A percentile compares a stretch with the other conserved stretches of the same genome.
Conservation (phyloP, 2,113 vertebrate species). For the Puma concolor region DNA sequence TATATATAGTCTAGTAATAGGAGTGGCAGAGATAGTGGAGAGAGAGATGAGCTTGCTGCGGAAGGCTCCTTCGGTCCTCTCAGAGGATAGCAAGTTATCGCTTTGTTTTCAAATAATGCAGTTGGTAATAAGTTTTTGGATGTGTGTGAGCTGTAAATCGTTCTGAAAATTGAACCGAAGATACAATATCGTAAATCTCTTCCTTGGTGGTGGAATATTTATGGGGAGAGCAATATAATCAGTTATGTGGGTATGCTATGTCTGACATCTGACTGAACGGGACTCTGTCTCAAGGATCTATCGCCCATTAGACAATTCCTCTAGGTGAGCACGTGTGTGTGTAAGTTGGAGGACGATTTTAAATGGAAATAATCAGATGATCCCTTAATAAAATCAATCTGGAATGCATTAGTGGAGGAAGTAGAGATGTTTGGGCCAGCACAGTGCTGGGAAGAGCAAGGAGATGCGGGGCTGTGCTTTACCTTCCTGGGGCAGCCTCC, state of each 20-base stretch:
- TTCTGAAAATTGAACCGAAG: conserved; percentile 81
- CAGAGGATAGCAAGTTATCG: conserved; percentile 61
- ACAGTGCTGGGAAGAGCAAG: neutral
- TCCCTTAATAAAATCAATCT: neutral
- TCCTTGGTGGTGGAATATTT: conserved; percentile 76
- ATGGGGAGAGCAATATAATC: conserved; percentile 69
- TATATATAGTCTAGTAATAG: conserved; percentile 29
- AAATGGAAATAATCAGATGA: neutral
- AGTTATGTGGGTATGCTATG: conserved; percentile 60
- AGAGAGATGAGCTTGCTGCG: neutral
- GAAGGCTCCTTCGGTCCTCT: conserved; percentile 28
- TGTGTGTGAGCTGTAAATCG: conserved; percentile 79
- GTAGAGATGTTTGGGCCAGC: neutral
- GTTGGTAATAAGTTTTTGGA: conserved; percentile 78
- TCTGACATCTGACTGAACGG: conserved; percentile 56
- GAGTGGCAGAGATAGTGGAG: conserved; percentile 17
- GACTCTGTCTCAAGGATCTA: conserved; percentile 40
- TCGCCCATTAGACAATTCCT: conserved; percentile 26
- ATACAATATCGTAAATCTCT: conserved; percentile 78
- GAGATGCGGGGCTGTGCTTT: fast-evolving
- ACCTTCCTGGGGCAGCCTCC: neutral
- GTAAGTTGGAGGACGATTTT: neutral
- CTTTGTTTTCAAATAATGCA: conserved; percentile 79
- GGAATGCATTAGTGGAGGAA: neutral
- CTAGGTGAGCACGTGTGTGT: neutral